Percentiles rank a stretch among this genome's conserved stretches.
Conservation (phyloP, 2,888 invertebrate species). For the Orthosia incerta region DNA sequence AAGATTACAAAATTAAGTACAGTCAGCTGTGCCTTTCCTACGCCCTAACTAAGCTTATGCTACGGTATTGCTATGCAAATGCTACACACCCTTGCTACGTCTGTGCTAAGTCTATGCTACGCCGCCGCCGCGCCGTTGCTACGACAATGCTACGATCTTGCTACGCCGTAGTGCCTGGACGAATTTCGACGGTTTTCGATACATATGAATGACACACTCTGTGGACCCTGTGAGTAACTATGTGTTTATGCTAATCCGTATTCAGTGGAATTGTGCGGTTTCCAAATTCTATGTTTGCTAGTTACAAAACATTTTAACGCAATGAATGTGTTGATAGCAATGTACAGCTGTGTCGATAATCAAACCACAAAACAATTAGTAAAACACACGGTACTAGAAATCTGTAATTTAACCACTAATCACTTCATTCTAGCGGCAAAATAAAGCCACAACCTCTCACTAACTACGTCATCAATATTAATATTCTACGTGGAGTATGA, state of each 20-base stretch:
- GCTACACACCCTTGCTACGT: not conserved
- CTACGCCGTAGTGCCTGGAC: constrained; percentile 29
- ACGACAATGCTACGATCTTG: not conserved
- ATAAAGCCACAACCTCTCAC: constrained; percentile 10
- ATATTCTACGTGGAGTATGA: constrained; percentile 30
- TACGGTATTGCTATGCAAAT: not conserved
- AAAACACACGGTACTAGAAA: constrained; percentile 12
- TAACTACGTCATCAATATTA: constrained; percentile 38
- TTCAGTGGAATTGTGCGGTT: not conserved
- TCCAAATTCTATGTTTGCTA: constrained; percentile 8
- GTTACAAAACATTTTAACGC: not conserved
- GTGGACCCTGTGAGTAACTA: not conserved
- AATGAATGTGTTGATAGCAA: constrained; percentile 3
- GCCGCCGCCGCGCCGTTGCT: not conserved
- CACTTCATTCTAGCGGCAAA: constrained; percentile 9
- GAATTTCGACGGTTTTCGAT: not conserved
- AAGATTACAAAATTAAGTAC: not conserved
- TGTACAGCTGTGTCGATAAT: constrained; percentile 6
- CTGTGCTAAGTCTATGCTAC: not conserved
- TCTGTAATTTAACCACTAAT: constrained; percentile 26
- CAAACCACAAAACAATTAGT: constrained; percentile 1
- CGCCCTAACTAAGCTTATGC: not conserved
- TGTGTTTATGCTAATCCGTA: not conserved
- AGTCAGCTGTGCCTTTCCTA: not conserved
- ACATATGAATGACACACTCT: not conserved